phyloP scores from a whole-genome alignment of 1,140 invertebrate genomes.

The Tetranychus cinnabarinus region DNA sequence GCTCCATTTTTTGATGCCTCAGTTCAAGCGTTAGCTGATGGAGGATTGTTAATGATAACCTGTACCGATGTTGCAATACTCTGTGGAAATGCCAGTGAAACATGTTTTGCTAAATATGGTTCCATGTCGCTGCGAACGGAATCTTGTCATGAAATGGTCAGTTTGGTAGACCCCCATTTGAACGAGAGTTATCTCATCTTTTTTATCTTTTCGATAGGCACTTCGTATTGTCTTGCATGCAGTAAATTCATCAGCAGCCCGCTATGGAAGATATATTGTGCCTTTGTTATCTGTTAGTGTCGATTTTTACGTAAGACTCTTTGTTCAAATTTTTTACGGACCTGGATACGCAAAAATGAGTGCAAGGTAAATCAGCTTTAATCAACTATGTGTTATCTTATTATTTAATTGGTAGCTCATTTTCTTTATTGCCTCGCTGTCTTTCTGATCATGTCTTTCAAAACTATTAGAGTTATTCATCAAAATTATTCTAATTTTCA shows the following conservation, averaged over 20 bases:
- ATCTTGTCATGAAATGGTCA: slow-evolving; percentile 71
- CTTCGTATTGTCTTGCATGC: slow-evolving; percentile 71
- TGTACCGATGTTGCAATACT: slow-evolving; percentile 94
- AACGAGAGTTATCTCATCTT: not conserved
- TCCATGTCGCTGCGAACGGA: slow-evolving; percentile 60
- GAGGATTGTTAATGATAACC: slow-evolving; percentile 56
- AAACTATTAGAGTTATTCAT: no score
- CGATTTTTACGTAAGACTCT: slow-evolving; percentile 91
- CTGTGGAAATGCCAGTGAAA: slow-evolving; percentile 81
- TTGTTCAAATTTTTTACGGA: slow-evolving; percentile 58
- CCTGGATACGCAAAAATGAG: slow-evolving; percentile 58
- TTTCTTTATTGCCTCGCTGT: no score
- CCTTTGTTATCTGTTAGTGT: slow-evolving; percentile 74
- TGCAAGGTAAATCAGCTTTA: slow-evolving; percentile 30
- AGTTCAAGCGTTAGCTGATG: slow-evolving; percentile 32
- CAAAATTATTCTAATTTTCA: no score
- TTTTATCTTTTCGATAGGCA: slow-evolving; percentile 23
- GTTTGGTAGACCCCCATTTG: not conserved
- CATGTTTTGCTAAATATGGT: slow-evolving; percentile 83
- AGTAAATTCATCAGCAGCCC: slow-evolving; percentile 69
- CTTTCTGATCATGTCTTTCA: not conserved
- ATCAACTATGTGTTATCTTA: no score
- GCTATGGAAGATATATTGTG: slow-evolving; percentile 73
- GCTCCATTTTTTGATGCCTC: slow-evolving; percentile 77
- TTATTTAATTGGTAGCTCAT: no score